Percentiles rank a stretch among this genome's conserved stretches.
These are phyloP conservation scores for Drosophila micromelanica DNA, from an alignment of 1,140 invertebrate species.

Conservation along the genomic window DNA sequence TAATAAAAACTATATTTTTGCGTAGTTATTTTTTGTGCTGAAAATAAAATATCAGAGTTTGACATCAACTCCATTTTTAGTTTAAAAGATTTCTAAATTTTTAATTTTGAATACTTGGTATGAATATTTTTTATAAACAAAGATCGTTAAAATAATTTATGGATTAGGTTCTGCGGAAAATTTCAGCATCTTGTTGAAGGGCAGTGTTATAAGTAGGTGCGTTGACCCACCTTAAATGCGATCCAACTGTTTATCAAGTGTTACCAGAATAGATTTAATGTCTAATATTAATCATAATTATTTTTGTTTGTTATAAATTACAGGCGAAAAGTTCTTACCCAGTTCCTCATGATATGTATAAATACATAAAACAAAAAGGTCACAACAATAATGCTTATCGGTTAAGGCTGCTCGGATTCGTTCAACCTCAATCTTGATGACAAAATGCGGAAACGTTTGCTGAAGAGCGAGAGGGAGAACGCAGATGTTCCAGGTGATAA, in stretches of 20 bases:
- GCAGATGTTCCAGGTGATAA: not conserved
- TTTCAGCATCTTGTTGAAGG: not conserved
- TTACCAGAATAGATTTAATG: conserved; percentile 1
- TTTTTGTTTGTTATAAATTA: not conserved
- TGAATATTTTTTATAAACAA: too few relatives aligned
- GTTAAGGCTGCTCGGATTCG: conserved; percentile 23
- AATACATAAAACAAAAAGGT: conserved; percentile 30
- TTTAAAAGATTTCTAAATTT: too few relatives aligned
- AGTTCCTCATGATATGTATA: not conserved
- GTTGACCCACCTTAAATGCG: not conserved
- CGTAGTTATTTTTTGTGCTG: too few relatives aligned
- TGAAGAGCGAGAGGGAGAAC: not conserved
- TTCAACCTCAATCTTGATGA: conserved; percentile 4
- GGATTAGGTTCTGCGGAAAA: not conserved
- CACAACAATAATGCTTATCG: conserved; percentile 30
- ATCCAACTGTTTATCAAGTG: not conserved
- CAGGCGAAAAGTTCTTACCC: not conserved
- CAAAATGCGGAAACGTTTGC: conserved; percentile 15
- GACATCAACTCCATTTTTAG: too few relatives aligned
- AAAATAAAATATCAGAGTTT: too few relatives aligned
- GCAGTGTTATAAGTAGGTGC: not conserved
- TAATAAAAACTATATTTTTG: too few relatives aligned
- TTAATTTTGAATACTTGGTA: too few relatives aligned
- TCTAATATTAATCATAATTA: not conserved
- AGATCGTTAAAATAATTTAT: not conserved